Conservation (phyloP, 2,888 invertebrate species). For the Heteromyza rotundicornis region DNA sequence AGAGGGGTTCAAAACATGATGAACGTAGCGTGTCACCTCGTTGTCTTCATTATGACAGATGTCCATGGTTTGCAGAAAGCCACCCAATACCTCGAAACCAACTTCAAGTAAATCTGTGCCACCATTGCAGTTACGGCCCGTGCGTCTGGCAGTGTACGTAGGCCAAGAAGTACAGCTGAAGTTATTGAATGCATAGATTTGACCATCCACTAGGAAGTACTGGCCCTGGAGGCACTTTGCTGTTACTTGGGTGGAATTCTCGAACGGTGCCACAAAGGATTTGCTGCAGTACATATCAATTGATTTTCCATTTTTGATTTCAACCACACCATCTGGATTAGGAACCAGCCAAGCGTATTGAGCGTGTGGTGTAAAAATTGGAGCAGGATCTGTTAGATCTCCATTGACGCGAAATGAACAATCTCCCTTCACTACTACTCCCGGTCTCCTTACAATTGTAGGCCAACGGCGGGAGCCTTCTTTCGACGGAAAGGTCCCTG, state of each 20-base stretch:
- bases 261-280: slow-evolving; percentile 40
- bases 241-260: slow-evolving; percentile 33
- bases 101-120: slow-evolving; percentile 55
- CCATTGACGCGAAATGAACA: slow-evolving; percentile 45
- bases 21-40: slow-evolving; percentile 59
- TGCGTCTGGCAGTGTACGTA: slow-evolving; percentile 45
- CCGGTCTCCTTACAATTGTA: too few relatives aligned
- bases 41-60: slow-evolving; percentile 59
- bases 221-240: slow-evolving; percentile 47
- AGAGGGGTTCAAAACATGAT: slow-evolving; percentile 57
- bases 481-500: too few relatives aligned
- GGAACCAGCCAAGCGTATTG: slow-evolving; percentile 47
- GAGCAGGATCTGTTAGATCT: slow-evolving; percentile 65
- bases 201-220: slow-evolving; percentile 43
- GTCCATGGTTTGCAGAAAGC: slow-evolving; percentile 58
- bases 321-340: slow-evolving; percentile 41
- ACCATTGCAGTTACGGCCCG: slow-evolving; percentile 47
- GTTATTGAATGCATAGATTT: slow-evolving; percentile 44
- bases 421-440: slow-evolving; percentile 39
- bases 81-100: slow-evolving; percentile 52
- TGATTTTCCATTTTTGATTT: slow-evolving; percentile 39
- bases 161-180: slow-evolving; percentile 57
- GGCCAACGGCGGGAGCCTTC: too few relatives aligned
- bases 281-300: slow-evolving; percentile 54
- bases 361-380: slow-evolving; percentile 65